Conservation (phyloP, 2,113 vertebrate genomes). For the Colaptes auratus region DNA sequence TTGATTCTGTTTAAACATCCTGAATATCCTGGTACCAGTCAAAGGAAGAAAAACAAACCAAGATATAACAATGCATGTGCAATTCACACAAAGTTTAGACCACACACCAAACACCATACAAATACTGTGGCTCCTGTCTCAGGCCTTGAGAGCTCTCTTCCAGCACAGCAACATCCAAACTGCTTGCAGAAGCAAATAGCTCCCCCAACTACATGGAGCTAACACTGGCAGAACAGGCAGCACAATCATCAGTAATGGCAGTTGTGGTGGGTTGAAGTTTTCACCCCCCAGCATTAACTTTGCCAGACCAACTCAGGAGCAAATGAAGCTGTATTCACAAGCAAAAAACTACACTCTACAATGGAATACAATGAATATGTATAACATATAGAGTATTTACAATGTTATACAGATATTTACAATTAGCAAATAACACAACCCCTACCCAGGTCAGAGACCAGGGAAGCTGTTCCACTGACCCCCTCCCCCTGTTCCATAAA, state of each 20-base stretch:
- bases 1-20: neutral
- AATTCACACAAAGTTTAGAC: neutral
- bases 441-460: no score
- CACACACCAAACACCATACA: neutral
- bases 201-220: neutral
- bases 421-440: no score
- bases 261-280: no score
- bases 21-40: neutral
- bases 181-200: neutral
- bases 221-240: neutral
- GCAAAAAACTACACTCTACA: no score
- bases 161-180: neutral
- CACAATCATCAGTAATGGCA: neutral
- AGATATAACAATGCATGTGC: rapidly evolving
- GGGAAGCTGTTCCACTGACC: no score
- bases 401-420: no score
- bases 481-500: no score
- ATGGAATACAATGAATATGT: no score
- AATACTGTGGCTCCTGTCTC: rapidly evolving
- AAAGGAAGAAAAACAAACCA: neutral
- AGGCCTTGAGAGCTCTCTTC: neutral
- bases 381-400: no score
- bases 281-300: no score
- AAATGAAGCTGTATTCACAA: no score
- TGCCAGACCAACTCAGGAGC: no score